Percentiles rank a stretch among this genome's conserved stretches.
These are phyloP conservation scores for Nycticryphes semicollaris DNA, from an alignment of 2,113 vertebrate genomes.

Conservation along the genomic window DNA sequence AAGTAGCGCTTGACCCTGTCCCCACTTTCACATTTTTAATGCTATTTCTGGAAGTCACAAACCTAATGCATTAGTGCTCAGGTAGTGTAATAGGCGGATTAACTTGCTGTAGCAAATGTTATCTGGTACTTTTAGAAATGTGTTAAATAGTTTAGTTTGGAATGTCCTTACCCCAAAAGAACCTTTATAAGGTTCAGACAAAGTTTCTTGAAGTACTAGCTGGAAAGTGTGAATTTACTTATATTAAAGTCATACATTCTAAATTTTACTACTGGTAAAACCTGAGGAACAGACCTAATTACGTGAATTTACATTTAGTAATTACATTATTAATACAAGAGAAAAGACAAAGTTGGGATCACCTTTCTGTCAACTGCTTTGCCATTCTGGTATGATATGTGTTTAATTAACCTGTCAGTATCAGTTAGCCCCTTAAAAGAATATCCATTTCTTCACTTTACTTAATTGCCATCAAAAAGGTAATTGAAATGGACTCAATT, in stretches of 20 bases:
- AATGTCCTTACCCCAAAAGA: background rate
- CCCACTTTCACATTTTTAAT: background rate
- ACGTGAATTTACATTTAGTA: background rate
- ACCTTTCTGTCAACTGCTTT: background rate
- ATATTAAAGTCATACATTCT: background rate
- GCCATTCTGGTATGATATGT: background rate
- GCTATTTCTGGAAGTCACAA: background rate
- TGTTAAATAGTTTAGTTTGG: background rate
- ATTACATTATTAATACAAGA: background rate
- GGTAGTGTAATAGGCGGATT: background rate
- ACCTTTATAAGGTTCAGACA: background rate
- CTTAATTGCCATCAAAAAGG: background rate
- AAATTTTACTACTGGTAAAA: background rate
- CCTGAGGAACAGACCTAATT: background rate
- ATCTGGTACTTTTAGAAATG: background rate
- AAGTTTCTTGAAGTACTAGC: background rate
- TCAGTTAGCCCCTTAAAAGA: background rate
- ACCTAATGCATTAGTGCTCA: background rate
- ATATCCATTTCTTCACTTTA: background rate
- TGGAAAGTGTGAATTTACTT: background rate
- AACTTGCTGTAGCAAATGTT: background rate
- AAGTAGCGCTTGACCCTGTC: background rate
- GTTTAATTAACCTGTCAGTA: background rate
- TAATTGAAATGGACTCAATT: conserved; percentile 1
- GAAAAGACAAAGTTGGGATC: background rate